A percentile compares a stretch with the other conserved stretches of the same genome.
These are phyloP conservation scores for Entelurus aequoreus DNA, from an alignment of 2,113 vertebrate species.

Conservation along the genomic window DNA sequence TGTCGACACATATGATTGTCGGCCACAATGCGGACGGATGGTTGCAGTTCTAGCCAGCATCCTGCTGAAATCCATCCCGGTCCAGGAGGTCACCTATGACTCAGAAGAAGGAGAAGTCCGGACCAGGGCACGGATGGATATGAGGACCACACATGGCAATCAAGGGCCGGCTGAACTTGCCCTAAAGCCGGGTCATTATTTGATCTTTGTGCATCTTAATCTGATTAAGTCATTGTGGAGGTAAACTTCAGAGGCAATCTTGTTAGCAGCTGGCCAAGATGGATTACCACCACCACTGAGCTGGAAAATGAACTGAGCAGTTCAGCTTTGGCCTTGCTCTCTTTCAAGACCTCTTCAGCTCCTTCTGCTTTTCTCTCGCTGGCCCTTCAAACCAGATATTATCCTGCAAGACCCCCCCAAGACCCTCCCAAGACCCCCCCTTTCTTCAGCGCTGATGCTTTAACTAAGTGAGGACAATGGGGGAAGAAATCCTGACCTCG, in stretches of 20 bases:
- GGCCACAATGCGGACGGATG: too few species aligned
- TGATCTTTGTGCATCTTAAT: slow-evolving; percentile 99
- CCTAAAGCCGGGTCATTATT: slow-evolving; percentile 99
- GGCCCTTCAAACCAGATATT: slow-evolving; percentile 84
- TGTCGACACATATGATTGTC: too few species aligned
- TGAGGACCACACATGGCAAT: slow-evolving; percentile 94
- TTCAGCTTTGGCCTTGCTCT: slow-evolving; percentile 97
- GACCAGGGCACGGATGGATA: neutral
- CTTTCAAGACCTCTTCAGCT: slow-evolving; percentile 90
- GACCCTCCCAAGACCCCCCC: slow-evolving; percentile 4
- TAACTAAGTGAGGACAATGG: slow-evolving; percentile 66
- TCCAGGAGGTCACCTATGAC: too few species aligned
- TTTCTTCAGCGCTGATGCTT: slow-evolving; percentile 62
- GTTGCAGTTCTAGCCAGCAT: too few species aligned
- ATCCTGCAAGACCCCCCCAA: slow-evolving; percentile 61
- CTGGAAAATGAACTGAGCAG: slow-evolving; percentile 99
- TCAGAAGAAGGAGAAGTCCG: too few species aligned
- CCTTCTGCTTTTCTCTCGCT: slow-evolving; percentile 80
- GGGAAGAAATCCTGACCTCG: slow-evolving; percentile 49
- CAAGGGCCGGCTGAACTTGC: slow-evolving; percentile 99
- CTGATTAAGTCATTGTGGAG: slow-evolving; percentile 99
- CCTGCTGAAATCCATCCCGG: too few species aligned
- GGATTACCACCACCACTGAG: slow-evolving; percentile 97
- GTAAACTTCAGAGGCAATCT: slow-evolving; percentile 99
- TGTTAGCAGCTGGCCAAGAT: slow-evolving; percentile 99